A percentile compares a stretch with the other conserved stretches of the same genome.
These are phyloP conservation scores for Euzetes globulus DNA, from an alignment of 2,888 invertebrate genomes.

Conservation along the genomic window DNA sequence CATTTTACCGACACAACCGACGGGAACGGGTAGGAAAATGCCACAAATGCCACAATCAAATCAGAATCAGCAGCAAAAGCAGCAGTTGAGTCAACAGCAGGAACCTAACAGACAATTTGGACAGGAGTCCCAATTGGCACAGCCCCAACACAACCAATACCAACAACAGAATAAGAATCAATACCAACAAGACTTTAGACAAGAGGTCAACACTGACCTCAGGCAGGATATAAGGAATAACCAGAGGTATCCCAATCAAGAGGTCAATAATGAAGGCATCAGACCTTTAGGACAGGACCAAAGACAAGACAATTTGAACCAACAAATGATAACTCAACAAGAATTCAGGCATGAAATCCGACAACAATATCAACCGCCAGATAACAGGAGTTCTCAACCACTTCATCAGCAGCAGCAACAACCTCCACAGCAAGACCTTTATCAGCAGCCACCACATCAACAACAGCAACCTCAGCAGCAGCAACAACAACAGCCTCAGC, in stretches of 20 bases:
- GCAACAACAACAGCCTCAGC: slow-evolving; percentile 36
- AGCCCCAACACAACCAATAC: slow-evolving; percentile 11
- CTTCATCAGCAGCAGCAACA: background rate
- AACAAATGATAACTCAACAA: background rate
- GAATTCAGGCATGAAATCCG: slow-evolving; percentile 30
- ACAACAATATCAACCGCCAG: slow-evolving; percentile 11
- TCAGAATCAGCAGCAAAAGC: slow-evolving; percentile 34
- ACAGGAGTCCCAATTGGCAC: background rate
- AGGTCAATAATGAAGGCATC: slow-evolving; percentile 7
- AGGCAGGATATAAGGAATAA: slow-evolving; percentile 35
- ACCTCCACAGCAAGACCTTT: background rate
- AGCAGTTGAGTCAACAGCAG: background rate
- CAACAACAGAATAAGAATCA: slow-evolving; percentile 30
- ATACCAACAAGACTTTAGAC: slow-evolving; percentile 27
- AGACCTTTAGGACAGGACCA: slow-evolving; percentile 2
- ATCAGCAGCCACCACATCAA: slow-evolving; percentile 28
- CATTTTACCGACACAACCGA: background rate
- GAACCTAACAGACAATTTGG: slow-evolving; percentile 12
- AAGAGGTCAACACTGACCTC: slow-evolving; percentile 17
- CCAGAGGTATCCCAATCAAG: slow-evolving; percentile 34
- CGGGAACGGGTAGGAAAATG: background rate
- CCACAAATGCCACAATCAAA: slow-evolving; percentile 34
- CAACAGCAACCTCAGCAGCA: slow-evolving; percentile 28
- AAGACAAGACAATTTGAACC: slow-evolving; percentile 22
- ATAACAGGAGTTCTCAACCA: slow-evolving; percentile 25